Evolutionary conservation across 2,797 vertebrate genomes (phyloP).

Genomic region (Sebastes steindachneri): DNA sequence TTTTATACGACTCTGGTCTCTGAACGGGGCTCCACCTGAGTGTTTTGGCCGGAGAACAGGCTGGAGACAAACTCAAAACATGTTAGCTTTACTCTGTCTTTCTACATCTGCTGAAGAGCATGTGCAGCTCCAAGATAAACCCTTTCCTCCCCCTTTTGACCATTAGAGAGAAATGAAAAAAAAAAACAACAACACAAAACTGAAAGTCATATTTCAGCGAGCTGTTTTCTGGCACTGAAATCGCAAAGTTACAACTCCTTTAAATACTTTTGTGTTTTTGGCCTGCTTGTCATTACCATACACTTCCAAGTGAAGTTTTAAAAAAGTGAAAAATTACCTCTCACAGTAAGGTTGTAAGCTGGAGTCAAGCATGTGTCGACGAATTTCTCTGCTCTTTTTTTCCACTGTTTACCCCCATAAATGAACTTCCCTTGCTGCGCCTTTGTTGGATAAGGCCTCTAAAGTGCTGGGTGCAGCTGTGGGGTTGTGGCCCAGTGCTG

Average conservation of each 20-base stretch:
- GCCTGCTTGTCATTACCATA: slow-evolving; percentile 63
- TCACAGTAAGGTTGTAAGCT: slow-evolving; percentile 35
- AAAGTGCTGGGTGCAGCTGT: slow-evolving; percentile 71
- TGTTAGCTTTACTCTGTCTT: slow-evolving; percentile 60
- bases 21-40: slow-evolving; percentile 41
- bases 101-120: slow-evolving; percentile 67
- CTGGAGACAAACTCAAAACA: slow-evolving; percentile 59
- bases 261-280: slow-evolving; percentile 59
- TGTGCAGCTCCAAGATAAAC: slow-evolving; percentile 71
- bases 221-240: slow-evolving; percentile 59
- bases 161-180: slow-evolving; percentile 54
- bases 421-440: slow-evolving; percentile 44
- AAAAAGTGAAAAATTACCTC: slow-evolving; percentile 47
- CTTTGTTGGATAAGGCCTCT: slow-evolving; percentile 65
- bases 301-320: slow-evolving; percentile 43
- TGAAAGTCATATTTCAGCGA: slow-evolving; percentile 69
- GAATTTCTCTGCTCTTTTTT: slow-evolving; percentile 41
- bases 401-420: slow-evolving; percentile 50
- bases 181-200: slow-evolving; percentile 37
- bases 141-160: slow-evolving; percentile 48
- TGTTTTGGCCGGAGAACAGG: slow-evolving; percentile 47
- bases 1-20: slow-evolving; percentile 37
- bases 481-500: slow-evolving; percentile 65
- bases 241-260: slow-evolving; percentile 54
- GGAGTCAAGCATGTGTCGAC: slow-evolving; percentile 46